Evolutionary conservation across 2,888 invertebrate species (phyloP).

Genomic region (Callyntrura guangdongensis): DNA sequence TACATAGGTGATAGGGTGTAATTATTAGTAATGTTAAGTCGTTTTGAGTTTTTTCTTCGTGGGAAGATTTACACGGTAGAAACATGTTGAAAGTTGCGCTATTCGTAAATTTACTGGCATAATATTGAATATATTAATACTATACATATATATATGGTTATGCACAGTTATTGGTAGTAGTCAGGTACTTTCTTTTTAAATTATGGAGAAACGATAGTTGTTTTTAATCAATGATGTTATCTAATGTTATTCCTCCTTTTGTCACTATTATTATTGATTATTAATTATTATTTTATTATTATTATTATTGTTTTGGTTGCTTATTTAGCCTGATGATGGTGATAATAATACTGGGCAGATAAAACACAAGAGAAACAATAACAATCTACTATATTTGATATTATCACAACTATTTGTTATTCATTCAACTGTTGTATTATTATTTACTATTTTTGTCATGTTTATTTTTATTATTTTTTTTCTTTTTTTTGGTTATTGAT

Average conservation of each 20-base stretch:
- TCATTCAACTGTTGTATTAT: slow-evolving; percentile 41
- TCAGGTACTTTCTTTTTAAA: slow-evolving; percentile 31
- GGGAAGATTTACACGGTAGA: background rate
- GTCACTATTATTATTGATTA: slow-evolving; percentile 1
- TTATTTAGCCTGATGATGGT: background rate
- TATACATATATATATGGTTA: background rate
- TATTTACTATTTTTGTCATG: slow-evolving; percentile 36
- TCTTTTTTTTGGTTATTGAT: slow-evolving; percentile 1
- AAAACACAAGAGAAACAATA: background rate
- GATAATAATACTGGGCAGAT: background rate
- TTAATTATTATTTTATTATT: slow-evolving; percentile 25
- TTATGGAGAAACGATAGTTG: slow-evolving; percentile 30
- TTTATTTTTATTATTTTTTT: slow-evolving; percentile 25
- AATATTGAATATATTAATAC: slow-evolving; percentile 7
- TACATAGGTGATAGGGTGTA: background rate
- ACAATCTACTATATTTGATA: slow-evolving; percentile 19
- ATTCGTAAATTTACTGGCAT: background rate
- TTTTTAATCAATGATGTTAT: slow-evolving; percentile 47
- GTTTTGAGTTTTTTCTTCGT: background rate
- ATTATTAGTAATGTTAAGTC: background rate
- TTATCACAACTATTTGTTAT: slow-evolving; percentile 27
- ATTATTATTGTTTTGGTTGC: slow-evolving; percentile 4
- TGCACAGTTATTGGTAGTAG: background rate
- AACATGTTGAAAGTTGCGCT: background rate
- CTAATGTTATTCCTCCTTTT: slow-evolving; percentile 33